Evolutionary conservation across 2,888 invertebrate genomes (phyloP), one percentile per base, ranked within the genome.

Genomic region (Pocota personata): DNA sequence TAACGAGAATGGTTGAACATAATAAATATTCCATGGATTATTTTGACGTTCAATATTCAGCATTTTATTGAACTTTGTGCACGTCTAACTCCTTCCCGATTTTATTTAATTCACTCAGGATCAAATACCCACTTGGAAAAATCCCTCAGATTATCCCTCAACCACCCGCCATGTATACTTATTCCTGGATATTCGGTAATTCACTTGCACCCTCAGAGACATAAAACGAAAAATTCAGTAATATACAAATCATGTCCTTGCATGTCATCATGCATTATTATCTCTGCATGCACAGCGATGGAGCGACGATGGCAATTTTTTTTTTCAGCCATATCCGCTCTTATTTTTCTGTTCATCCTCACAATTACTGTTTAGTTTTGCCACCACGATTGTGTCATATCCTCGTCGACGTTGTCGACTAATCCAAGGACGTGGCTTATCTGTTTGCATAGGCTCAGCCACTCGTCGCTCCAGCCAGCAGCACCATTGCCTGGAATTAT

Each of bases 361-460:
- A 37, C 75, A 80, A 82, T 84, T 76, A 80, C 66, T 80, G 60
- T 82, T 84, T 76, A 76, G 71, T 80, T 67, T 80, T 80, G 50
- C 80, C 75, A 69, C 79, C 75, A 57, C 48, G 75, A 76, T 72
- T 72, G 66, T 86, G 77, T 86, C 77, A 82, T 46, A 82, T 82
- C 67, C 80, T 82, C 77, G 77, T 76, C 62, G 69, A 60, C 71
- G 69, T 32, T 69, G 80, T 60, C 76, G 72, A 77, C 86, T 86
- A 86, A 86, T 86, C 82, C 82, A 82, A 86, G 86, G 86, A 86
- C 86, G 86, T 86, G 86, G 86, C 86, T 86, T 86, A 86, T 86
- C 86, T 86, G 86, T 86, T 86, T 82, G 82, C 46, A 86, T 86
- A 86, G 86, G 86, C 86, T 82, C 76, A 82, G 82, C 82, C 86